Evolutionary conservation across 2,888 invertebrate species (phyloP).

Genomic region (Dioctria rufipes): DNA sequence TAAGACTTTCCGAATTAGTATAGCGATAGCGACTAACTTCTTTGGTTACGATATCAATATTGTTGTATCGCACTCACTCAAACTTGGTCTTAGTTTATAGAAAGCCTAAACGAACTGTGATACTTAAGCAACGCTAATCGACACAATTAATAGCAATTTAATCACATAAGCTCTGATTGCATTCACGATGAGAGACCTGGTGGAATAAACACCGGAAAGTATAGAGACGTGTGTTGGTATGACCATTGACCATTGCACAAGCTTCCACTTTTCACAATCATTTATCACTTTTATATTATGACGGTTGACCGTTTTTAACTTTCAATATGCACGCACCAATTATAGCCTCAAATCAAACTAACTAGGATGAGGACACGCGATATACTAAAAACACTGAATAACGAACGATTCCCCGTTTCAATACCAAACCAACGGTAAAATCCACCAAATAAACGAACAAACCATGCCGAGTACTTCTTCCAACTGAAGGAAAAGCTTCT

Average conservation of each 20-base stretch:
- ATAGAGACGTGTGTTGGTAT: neutral
- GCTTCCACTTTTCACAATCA: neutral
- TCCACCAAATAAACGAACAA: neutral
- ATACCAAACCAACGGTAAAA: too few relatives aligned
- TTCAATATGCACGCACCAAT: neutral
- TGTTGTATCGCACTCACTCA: neutral
- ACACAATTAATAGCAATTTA: constrained; percentile 41
- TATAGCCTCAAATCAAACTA: neutral
- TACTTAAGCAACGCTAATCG: constrained; percentile 10
- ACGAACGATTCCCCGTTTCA: neutral
- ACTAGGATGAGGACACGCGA: constrained; percentile 9
- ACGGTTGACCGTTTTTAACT: constrained; percentile 17
- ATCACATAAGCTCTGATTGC: constrained; percentile 30
- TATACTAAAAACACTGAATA: neutral
- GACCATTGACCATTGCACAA: neutral
- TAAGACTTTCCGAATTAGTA: neutral
- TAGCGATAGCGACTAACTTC: neutral
- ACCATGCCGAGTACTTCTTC: neutral
- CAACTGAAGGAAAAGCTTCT: constrained; percentile 25
- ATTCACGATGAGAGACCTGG: neutral
- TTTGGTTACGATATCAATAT: neutral
- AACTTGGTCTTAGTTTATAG: neutral
- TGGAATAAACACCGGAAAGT: neutral
- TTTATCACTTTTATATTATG: neutral
- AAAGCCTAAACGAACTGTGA: constrained; percentile 1